Conservation (phyloP, 30 jellyfish, hydroid and myxozoan species). For the Cassiopea xamachana region DNA sequence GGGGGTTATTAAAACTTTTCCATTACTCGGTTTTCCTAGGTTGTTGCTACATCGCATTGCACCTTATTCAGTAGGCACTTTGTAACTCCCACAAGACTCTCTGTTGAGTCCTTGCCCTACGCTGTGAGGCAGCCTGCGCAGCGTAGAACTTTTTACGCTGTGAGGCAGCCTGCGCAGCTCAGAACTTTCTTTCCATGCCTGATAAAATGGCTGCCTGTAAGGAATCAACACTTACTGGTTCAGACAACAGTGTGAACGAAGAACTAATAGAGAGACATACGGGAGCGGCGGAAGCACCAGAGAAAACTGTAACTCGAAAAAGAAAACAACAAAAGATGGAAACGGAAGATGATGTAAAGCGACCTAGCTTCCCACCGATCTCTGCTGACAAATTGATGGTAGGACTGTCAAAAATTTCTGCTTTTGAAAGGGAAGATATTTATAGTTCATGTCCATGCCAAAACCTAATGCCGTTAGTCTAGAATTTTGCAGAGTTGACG, state of each 20-base stretch:
- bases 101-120: too few species aligned
- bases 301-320: slow-evolving; percentile 67
- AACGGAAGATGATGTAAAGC: slow-evolving; percentile 78
- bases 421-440: too few species aligned
- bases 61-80: too few species aligned
- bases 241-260: slow-evolving; percentile 6
- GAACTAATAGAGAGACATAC: slow-evolving; percentile 72
- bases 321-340: slow-evolving; percentile 86
- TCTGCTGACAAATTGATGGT: slow-evolving; percentile 76
- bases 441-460: too few species aligned
- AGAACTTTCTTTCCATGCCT: slow-evolving; percentile 34
- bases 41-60: too few species aligned
- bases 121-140: slow-evolving; percentile 16
- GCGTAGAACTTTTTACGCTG: neutral
- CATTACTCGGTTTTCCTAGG: too few species aligned
- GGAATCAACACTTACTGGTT: neutral
- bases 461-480: too few species aligned
- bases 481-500: too few species aligned
- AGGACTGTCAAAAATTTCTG: neutral
- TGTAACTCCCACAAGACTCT: too few species aligned
- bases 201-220: slow-evolving; percentile 62
- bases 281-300: slow-evolving; percentile 89
- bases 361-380: slow-evolving; percentile 95
- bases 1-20: too few species aligned
- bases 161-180: slow-evolving; percentile 4